A percentile compares a stretch with the other conserved stretches of the same genome.
These are phyloP conservation scores for Drosophila tani DNA, from an alignment of 1,140 invertebrate genomes.

Conservation along the genomic window DNA sequence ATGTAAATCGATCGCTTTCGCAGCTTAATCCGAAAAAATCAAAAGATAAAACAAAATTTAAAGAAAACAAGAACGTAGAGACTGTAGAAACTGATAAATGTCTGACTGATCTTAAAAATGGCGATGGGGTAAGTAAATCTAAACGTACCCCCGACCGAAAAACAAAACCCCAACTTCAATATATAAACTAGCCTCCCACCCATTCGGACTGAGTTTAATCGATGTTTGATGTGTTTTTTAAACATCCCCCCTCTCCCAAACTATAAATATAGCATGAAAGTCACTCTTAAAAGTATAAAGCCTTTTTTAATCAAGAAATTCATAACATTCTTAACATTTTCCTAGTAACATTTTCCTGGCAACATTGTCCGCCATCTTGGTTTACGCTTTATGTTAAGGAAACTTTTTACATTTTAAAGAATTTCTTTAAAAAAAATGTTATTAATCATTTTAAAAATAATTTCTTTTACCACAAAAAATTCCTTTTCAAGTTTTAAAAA, in stretches of 20 bases:
- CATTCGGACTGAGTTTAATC: conserved; percentile 26
- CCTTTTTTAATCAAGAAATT: neutral
- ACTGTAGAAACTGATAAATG: conserved; percentile 79
- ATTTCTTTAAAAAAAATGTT: too few species aligned
- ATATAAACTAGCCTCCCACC: neutral
- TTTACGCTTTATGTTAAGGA: too few species aligned
- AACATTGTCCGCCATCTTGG: too few species aligned
- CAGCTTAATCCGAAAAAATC: conserved; percentile 81
- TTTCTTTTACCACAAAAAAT: too few species aligned
- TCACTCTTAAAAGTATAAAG: neutral
- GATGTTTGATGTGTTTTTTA: conserved; percentile 35
- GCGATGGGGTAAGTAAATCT: conserved; percentile 77
- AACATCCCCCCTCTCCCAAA: conserved; percentile 2
- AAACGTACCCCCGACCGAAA: conserved; percentile 15
- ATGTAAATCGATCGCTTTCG: conserved; percentile 71
- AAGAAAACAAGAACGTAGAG: conserved; percentile 76
- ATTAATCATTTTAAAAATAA: too few species aligned
- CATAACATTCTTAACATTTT: neutral
- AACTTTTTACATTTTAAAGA: too few species aligned
- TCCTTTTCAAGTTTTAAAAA: neutral
- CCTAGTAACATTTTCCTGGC: too few species aligned
- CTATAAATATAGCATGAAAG: conserved; percentile 19
- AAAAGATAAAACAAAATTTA: conserved; percentile 79
- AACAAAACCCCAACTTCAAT: conserved; percentile 3
- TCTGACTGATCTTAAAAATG: conserved; percentile 78